These are phyloP conservation scores for Lasioglossum pauxillum DNA, from an alignment of 2,888 invertebrate species.

Conservation along the genomic window DNA sequence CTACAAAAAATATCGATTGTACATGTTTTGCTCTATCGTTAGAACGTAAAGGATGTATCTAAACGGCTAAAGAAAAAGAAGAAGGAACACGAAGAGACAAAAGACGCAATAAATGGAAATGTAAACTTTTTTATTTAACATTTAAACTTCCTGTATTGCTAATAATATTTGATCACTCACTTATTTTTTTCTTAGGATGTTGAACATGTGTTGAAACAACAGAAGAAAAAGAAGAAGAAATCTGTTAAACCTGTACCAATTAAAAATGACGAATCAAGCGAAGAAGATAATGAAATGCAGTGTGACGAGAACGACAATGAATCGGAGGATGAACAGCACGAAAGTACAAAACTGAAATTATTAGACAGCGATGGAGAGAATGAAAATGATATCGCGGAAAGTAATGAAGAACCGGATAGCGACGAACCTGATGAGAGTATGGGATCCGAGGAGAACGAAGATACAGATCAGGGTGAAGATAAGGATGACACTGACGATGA, in stretches of 20 bases:
- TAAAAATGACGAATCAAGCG: conserved; percentile 5
- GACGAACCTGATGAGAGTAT: conserved; percentile 26
- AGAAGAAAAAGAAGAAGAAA: conserved; percentile 45
- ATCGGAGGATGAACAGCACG: conserved; percentile 28
- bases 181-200: conserved; percentile 37
- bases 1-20: not conserved
- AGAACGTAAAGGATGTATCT: not conserved
- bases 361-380: conserved; percentile 23
- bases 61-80: conserved; percentile 60
- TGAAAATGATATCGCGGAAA: conserved; percentile 26
- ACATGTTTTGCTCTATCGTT: not conserved
- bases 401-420: conserved; percentile 17
- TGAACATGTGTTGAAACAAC: conserved; percentile 15
- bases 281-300: conserved; percentile 28
- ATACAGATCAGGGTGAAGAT: conserved; percentile 82
- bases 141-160: not conserved
- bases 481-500: conserved; percentile 84
- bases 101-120: conserved; percentile 12
- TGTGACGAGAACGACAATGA: not conserved
- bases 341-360: conserved; percentile 35
- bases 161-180: not conserved
- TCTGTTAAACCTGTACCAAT: conserved; percentile 7
- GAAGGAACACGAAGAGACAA: conserved; percentile 4
- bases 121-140: conserved; percentile 26
- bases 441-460: conserved; percentile 59